A percentile compares a stretch with the other conserved stretches of the same genome.
Conservation (phyloP, 2,113 vertebrate genomes). For the Prinia subflava region DNA sequence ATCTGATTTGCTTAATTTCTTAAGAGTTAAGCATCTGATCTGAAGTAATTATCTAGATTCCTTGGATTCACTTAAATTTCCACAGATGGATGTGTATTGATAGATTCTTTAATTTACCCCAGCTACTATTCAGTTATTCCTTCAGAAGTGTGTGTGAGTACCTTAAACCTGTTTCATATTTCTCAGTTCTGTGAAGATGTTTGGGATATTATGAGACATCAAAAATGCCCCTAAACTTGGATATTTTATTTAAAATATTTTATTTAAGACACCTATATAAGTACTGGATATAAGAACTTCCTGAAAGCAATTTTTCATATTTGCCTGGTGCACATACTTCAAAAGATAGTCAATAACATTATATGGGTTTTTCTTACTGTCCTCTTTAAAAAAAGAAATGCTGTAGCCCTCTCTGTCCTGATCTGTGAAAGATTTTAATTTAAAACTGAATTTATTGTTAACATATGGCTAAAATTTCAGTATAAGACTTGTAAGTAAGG, state of each 20-base stretch:
- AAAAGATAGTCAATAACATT: not conserved
- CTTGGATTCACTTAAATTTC: not conserved
- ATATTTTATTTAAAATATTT: not conserved
- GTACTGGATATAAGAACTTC: not conserved
- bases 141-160: not conserved
- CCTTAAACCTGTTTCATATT: not conserved
- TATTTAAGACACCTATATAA: not conserved
- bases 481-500: not conserved
- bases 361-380: not conserved
- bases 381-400: not conserved
- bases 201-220: not conserved
- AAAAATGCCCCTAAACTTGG: not conserved
- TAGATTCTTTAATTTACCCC: not conserved
- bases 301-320: not conserved
- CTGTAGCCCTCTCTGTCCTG: not conserved
- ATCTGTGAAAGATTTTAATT: not conserved
- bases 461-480: not conserved
- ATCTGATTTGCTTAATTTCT: not conserved
- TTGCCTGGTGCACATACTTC: not conserved
- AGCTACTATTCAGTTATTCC: not conserved
- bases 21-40: fast-evolving
- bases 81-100: not conserved
- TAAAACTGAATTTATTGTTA: not conserved
- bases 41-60: not conserved
- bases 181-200: not conserved